Percentiles rank a stretch among this genome's conserved stretches.
Conservation (phyloP, 2,888 invertebrate genomes). For the Choreutis nemorana region DNA sequence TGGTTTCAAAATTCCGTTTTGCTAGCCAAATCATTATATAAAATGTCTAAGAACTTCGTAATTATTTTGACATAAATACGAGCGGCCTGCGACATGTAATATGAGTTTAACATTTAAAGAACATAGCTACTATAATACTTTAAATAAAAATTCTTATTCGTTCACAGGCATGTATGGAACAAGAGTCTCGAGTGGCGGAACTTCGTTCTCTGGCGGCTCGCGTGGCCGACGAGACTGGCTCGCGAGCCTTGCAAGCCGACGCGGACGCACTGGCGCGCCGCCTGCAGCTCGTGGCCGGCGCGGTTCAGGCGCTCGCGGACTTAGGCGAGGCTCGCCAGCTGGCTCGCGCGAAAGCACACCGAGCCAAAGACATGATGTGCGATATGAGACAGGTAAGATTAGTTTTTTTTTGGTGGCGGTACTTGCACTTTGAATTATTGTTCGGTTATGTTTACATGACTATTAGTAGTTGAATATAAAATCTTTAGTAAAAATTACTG, state of each 20-base stretch:
- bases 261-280: constrained; percentile 78
- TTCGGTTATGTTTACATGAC: too few species aligned
- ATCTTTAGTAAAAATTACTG: too few species aligned
- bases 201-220: constrained; percentile 78
- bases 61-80: too few species aligned
- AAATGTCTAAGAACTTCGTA: too few species aligned
- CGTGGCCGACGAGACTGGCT: constrained; percentile 82
- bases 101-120: too few species aligned
- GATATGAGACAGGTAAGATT: constrained; percentile 77
- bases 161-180: constrained; percentile 77
- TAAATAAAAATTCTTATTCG: not conserved
- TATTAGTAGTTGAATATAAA: too few species aligned
- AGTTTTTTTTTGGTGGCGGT: not conserved
- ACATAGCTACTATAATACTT: too few species aligned
- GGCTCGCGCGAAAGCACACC: constrained; percentile 64
- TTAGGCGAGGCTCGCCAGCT: constrained; percentile 76
- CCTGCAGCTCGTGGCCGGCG: constrained; percentile 78
- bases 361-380: constrained; percentile 71
- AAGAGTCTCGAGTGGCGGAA: constrained; percentile 77
- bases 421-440: too few species aligned
- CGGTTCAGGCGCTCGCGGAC: constrained; percentile 77
- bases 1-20: too few species aligned
- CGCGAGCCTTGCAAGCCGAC: constrained; percentile 77
- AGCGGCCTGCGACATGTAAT: too few species aligned
- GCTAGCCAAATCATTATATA: too few species aligned